Evolutionary conservation across 2,113 vertebrate species (phyloP).

Genomic region (Empidonax traillii): DNA sequence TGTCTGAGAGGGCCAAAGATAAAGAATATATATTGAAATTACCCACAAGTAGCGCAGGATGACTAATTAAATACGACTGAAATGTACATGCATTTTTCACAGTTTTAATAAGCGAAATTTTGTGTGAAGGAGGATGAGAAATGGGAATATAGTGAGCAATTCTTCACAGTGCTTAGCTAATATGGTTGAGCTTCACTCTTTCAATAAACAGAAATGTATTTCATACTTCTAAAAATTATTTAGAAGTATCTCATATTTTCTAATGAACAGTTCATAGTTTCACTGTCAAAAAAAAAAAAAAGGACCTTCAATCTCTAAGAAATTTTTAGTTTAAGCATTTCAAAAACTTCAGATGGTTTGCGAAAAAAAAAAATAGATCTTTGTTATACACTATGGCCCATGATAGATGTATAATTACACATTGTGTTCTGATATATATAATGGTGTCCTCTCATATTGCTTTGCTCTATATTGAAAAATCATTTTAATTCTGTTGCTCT

Average conservation of each 20-base stretch:
- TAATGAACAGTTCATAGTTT: not conserved
- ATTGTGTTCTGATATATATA: not conserved
- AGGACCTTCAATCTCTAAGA: not conserved
- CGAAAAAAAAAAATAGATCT: not conserved
- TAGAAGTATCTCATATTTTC: not conserved
- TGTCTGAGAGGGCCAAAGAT: not conserved
- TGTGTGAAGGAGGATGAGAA: not conserved
- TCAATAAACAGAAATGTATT: not conserved
- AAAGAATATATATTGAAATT: conserved; percentile 16
- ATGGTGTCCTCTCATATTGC: not conserved
- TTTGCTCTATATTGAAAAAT: not conserved
- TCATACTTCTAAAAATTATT: not conserved
- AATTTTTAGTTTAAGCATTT: not conserved
- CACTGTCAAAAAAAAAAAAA: not conserved
- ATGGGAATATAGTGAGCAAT: not conserved
- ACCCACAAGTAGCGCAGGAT: not conserved
- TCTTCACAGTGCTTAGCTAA: not conserved
- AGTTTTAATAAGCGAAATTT: not conserved
- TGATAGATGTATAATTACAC: not conserved
- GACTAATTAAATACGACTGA: not conserved
- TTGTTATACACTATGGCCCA: not conserved
- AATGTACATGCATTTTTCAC: not conserved
- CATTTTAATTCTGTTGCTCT: not conserved
- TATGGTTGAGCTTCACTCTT: not conserved
- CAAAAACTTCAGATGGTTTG: not conserved